Conservation (phyloP, 1,140 invertebrate genomes). For the Teleogryllus occipitalis region DNA sequence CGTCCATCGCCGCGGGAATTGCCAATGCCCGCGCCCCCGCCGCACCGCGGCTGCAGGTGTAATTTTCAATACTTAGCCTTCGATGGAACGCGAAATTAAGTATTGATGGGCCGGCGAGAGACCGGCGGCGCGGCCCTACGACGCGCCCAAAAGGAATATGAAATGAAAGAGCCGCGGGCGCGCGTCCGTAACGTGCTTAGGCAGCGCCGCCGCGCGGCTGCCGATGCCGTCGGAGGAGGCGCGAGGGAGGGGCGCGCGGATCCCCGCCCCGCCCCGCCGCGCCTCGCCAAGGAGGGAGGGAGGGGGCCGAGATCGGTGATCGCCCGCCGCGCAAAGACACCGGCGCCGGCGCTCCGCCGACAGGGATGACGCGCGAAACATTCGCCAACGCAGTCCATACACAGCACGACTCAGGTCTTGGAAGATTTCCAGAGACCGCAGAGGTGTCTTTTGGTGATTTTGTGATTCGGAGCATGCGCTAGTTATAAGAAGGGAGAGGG, state of each 20-base stretch:
- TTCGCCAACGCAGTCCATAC: too few relatives aligned
- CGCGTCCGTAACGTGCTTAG: not conserved
- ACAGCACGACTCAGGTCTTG: too few relatives aligned
- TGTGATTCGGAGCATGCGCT: too few relatives aligned
- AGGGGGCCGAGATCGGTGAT: not conserved
- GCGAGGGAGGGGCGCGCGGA: not conserved
- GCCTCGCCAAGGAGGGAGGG: not conserved
- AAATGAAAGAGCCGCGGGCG: not conserved
- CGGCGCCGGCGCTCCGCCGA: too few relatives aligned
- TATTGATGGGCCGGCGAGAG: not conserved
- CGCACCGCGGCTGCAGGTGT: not conserved
- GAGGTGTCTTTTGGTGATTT: too few relatives aligned
- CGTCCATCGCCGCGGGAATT: not conserved
- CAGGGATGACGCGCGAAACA: not conserved
- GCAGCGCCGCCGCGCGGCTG: not conserved
- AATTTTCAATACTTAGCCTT: slow-evolving; percentile 5
- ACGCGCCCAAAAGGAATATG: not conserved
- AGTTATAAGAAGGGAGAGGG: too few relatives aligned
- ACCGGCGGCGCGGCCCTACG: too few relatives aligned
- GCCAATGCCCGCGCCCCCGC: too few relatives aligned
- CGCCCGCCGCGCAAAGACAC: not conserved
- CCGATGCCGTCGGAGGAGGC: too few relatives aligned
- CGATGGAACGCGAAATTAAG: not conserved
- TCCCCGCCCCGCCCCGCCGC: too few relatives aligned
- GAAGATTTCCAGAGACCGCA: too few relatives aligned